phyloP scores from a whole-genome alignment of 2,797 vertebrate genomes.

The Oreochromis mossambicus region DNA sequence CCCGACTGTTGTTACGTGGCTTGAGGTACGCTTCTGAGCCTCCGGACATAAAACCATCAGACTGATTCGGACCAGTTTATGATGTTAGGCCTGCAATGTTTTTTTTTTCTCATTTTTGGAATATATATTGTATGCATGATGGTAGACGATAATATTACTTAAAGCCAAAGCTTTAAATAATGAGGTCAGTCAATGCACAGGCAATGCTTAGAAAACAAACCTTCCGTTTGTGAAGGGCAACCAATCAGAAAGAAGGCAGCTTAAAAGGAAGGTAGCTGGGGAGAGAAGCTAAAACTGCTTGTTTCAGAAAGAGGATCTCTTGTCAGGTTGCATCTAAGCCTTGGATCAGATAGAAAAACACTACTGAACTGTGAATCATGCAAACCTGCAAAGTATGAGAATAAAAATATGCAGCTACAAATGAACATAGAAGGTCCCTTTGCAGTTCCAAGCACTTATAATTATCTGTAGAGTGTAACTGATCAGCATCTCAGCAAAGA shows the following conservation, averaged over 20 bases:
- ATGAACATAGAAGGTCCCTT: no score
- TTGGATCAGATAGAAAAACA: no score
- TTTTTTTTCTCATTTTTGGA: not conserved
- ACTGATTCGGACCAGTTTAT: not conserved
- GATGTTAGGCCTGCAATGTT: not conserved
- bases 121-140: not conserved
- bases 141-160: not conserved
- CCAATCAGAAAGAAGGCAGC: not conserved
- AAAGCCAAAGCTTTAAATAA: not conserved
- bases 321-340: no score
- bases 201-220: no score
- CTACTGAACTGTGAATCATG: no score
- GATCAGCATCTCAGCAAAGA: not conserved
- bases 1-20: constrained; percentile 92
- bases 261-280: not conserved
- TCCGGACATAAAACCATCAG: not conserved
- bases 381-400: no score
- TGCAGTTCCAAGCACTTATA: no score
- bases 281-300: not conserved
- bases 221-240: not conserved
- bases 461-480: not conserved
- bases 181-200: not conserved
- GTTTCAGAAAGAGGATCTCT: not conserved
- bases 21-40: constrained; percentile 79
- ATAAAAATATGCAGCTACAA: no score